Evolutionary conservation across 2,888 invertebrate genomes (phyloP).

Genomic region (Troides aeacus): DNA sequence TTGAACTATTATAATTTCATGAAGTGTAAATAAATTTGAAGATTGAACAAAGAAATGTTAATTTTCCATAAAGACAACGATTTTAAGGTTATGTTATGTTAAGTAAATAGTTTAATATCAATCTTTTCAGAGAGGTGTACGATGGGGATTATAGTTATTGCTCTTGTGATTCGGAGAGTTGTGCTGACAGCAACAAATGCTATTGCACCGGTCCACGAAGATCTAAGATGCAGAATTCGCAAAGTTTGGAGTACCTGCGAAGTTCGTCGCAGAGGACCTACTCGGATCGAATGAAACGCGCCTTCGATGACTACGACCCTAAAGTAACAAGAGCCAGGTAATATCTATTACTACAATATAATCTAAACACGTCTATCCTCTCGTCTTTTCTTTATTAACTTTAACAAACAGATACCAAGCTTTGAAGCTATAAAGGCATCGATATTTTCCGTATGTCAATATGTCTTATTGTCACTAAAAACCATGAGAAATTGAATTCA

Average conservation of each 20-base stretch:
- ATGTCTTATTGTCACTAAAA: no score
- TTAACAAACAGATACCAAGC: no score
- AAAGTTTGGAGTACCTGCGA: slow-evolving; percentile 77
- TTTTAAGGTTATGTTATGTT: neutral
- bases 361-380: no score
- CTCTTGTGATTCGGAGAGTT: slow-evolving; percentile 92
- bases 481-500: no score
- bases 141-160: slow-evolving; percentile 81
- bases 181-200: slow-evolving; percentile 92
- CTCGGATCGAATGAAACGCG: slow-evolving; percentile 60
- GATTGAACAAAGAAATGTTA: no score
- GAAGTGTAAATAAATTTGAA: neutral
- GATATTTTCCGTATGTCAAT: no score
- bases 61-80: neutral
- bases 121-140: slow-evolving; percentile 59
- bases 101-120: neutral
- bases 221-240: slow-evolving; percentile 59
- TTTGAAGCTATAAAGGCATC: no score
- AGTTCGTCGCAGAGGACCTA: slow-evolving; percentile 71
- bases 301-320: slow-evolving; percentile 69
- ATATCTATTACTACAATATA: neutral
- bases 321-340: slow-evolving; percentile 60
- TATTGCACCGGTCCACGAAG: slow-evolving; percentile 82
- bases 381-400: no score
- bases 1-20: no score